phyloP scores from a whole-genome alignment of 2,888 invertebrate genomes.

The Ornithoptera priamus region DNA sequence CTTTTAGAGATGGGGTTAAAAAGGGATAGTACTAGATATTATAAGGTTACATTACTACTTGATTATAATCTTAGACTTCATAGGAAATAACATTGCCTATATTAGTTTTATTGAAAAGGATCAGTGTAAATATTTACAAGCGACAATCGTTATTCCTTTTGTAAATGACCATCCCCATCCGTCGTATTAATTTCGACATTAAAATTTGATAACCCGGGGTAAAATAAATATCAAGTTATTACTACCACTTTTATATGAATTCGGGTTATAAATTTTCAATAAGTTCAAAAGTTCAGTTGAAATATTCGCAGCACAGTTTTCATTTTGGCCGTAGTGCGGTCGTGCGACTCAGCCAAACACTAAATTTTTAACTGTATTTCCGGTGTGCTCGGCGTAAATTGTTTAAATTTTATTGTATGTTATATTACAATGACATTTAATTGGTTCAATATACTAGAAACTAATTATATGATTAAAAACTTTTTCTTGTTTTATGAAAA shows the following conservation, averaged over 20 bases:
- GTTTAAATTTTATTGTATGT: background rate
- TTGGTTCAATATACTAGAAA: too few species aligned
- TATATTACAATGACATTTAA: background rate
- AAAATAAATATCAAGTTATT: conserved; percentile 23
- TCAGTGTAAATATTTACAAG: too few species aligned
- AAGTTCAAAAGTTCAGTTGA: conserved; percentile 16
- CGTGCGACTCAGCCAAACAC: conserved; percentile 19
- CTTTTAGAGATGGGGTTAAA: too few species aligned
- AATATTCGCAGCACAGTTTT: conserved; percentile 22
- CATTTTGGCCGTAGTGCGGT: conserved; percentile 20
- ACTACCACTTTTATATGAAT: conserved; percentile 7
- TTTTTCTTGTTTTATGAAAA: too few species aligned
- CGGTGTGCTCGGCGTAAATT: conserved; percentile 1
- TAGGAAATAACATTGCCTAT: too few species aligned
- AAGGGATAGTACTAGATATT: too few species aligned
- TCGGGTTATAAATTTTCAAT: conserved; percentile 13
- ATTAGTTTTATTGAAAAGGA: too few species aligned
- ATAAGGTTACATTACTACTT: too few species aligned
- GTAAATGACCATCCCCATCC: background rate
- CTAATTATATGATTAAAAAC: too few species aligned
- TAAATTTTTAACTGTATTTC: conserved; percentile 21
- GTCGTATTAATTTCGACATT: background rate
- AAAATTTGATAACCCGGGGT: background rate
- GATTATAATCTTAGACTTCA: too few species aligned
- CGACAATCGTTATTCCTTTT: too few species aligned